A percentile compares a stretch with the other conserved stretches of the same genome.
These are phyloP conservation scores for Megaceryle maxima DNA, from an alignment of 2,113 vertebrate genomes.

Conservation along the genomic window DNA sequence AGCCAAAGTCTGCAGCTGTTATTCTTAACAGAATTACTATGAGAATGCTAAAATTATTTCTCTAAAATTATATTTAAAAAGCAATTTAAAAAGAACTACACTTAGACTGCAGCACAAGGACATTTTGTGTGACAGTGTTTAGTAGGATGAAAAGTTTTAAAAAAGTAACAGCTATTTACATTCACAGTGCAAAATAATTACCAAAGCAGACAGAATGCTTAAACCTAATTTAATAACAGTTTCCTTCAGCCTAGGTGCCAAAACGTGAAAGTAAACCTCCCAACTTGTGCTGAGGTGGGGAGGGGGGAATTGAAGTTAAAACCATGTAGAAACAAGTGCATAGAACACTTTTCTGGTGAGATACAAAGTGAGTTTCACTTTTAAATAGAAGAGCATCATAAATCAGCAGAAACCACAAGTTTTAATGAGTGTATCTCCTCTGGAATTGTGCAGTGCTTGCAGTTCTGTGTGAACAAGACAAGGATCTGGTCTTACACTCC, in stretches of 20 bases:
- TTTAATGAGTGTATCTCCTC: constrained; percentile 58
- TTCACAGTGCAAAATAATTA: constrained; percentile 72
- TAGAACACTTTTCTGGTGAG: constrained; percentile 20
- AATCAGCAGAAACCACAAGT: constrained; percentile 36
- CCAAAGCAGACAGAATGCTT: constrained; percentile 68
- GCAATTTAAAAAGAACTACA: constrained; percentile 49
- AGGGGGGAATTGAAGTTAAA: constrained; percentile 31
- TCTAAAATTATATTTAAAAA: constrained; percentile 66
- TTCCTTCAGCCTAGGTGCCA: constrained; percentile 66
- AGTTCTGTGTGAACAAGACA: constrained; percentile 47
- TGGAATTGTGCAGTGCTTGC: constrained; percentile 55
- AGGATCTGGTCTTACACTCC: constrained; percentile 59
- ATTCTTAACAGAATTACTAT: constrained; percentile 71
- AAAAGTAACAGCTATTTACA: constrained; percentile 73
- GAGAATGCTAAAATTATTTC: constrained; percentile 73
- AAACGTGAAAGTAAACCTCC: constrained; percentile 64
- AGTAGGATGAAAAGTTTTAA: constrained; percentile 73
- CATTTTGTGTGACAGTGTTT: constrained; percentile 65
- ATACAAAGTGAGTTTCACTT: constrained; percentile 5
- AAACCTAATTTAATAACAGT: constrained; percentile 72
- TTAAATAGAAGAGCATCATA: constrained; percentile 41
- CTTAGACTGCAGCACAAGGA: constrained; percentile 69
- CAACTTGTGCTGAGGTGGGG: constrained; percentile 7
- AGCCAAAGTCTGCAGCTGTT: constrained; percentile 68
- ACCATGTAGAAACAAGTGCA: neutral